Base-by-base conservation (phyloP, 1,140 invertebrate species). In the Zaprionus lachaisei region DNA sequence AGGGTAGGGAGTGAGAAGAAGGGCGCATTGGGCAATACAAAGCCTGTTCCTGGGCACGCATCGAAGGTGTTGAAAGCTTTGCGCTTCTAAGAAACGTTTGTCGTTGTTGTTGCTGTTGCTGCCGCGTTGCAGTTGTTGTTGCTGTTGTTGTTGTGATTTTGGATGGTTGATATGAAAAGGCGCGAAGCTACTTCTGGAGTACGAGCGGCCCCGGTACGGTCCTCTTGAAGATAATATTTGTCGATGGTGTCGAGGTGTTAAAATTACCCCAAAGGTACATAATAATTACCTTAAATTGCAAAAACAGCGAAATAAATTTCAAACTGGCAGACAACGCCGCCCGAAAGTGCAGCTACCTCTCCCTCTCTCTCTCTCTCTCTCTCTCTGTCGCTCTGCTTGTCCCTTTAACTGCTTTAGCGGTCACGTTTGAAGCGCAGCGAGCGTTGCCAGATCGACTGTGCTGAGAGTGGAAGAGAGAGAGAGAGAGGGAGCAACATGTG, bases 281-380 rank as follows among this genome's bases (percentile, higher is more conserved):
- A 91, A 92, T 92, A 92, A 92, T 92, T 92, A 92, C 91, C 91
- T 86, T 92, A 92, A 92, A 92, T 92, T 92, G 90, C 90, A 80
- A 92, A 92, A 92, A 90, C 83, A 92, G 85, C 82, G 90, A 92
- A 91, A 91, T 91, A 91, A 91, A 91, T 91, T 90, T 73, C 70
- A 74, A 68, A 62, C 54, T 67, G 67, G 54, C 74, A 79, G 73
- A 72, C 61, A 44, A 67, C 55, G 61, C 69, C 24, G 69, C 41
- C 67, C 67, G 26, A 57, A 56, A 64, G 69, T 60, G 37, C 71
- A 54, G 72, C 7, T 66, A 47, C n/a, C 47, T 17, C 26, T n/a
- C 12, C 22, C 31, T 0, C 17, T 37, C 26, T 28, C 38, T 6
- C n/a, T 11, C 15, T 34, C 20, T 1, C 14, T 49, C 0, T 9